Evolutionary conservation across 1,140 invertebrate species (phyloP).

Genomic region (Brachionus rotundiformis): DNA sequence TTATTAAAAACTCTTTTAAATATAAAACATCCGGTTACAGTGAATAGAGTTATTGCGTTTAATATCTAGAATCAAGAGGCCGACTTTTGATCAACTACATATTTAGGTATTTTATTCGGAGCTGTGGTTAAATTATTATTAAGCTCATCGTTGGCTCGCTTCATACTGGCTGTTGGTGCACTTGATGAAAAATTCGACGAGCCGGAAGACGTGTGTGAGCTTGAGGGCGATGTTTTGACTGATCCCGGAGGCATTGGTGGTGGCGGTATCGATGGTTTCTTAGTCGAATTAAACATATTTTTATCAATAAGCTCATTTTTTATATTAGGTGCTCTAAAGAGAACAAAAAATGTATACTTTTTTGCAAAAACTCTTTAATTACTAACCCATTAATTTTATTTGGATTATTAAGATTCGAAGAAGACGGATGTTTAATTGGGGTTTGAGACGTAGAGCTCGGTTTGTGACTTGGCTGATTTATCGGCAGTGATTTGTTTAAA

Average conservation of each 20-base stretch:
- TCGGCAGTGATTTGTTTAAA: not conserved
- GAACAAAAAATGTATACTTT: too few species aligned
- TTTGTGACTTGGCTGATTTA: not conserved
- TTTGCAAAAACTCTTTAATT: too few species aligned
- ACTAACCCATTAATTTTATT: slow-evolving; percentile 15
- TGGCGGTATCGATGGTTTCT: slow-evolving; percentile 16
- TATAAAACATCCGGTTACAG: slow-evolving; percentile 18
- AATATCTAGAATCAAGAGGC: not conserved
- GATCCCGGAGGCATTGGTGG: not conserved
- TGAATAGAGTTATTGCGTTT: slow-evolving; percentile 19
- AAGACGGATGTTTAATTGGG: slow-evolving; percentile 22
- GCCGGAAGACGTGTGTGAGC: not conserved
- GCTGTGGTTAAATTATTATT: slow-evolving; percentile 22
- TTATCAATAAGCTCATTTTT: slow-evolving; percentile 33
- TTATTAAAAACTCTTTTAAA: slow-evolving; percentile 21
- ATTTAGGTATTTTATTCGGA: slow-evolving; percentile 45
- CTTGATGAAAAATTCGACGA: not conserved
- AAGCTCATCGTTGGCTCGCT: slow-evolving; percentile 25
- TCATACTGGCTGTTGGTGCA: slow-evolving; percentile 17
- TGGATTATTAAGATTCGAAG: not conserved
- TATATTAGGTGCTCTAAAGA: not conserved
- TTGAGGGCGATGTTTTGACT: not conserved
- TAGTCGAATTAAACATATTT: slow-evolving; percentile 22
- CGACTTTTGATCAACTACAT: slow-evolving; percentile 42
- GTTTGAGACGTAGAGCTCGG: not conserved